A percentile compares a stretch with the other conserved stretches of the same genome.
Evolutionary conservation across 2,888 invertebrate species (phyloP).

Genomic region (Sinohyriopsis cumingii): DNA sequence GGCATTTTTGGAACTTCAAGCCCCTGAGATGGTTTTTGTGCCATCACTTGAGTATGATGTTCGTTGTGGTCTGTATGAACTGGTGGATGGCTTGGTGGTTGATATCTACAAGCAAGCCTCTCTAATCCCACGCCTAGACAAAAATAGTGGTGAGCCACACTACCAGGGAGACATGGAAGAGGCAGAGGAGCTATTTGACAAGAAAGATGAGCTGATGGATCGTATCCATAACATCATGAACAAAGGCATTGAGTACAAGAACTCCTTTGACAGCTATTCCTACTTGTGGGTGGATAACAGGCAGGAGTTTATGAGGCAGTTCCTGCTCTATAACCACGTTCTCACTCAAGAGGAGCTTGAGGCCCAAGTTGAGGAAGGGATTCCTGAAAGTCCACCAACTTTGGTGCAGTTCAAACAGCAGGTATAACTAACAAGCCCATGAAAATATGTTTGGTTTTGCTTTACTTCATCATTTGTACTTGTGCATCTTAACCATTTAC

Average conservation of each 20-base stretch:
- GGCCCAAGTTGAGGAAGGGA: constrained; percentile 82
- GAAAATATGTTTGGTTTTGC: not conserved
- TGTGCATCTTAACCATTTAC: too few species aligned
- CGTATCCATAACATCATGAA: constrained; percentile 78
- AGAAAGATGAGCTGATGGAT: constrained; percentile 86
- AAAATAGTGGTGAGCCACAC: constrained; percentile 68
- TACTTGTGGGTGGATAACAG: constrained; percentile 92
- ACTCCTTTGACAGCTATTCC: constrained; percentile 78
- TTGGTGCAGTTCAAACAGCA: constrained; percentile 94
- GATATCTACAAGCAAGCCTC: constrained; percentile 88
- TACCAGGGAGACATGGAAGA: constrained; percentile 80
- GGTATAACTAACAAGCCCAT: constrained; percentile 65
- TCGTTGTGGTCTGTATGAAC: constrained; percentile 83
- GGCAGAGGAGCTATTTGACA: constrained; percentile 85
- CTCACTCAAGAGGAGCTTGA: constrained; percentile 89
- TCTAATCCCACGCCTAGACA: constrained; percentile 81
- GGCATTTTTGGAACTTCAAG: constrained; percentile 82
- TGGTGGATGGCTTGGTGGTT: constrained; percentile 83
- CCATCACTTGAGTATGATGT: constrained; percentile 85
- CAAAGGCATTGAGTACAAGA: constrained; percentile 71
- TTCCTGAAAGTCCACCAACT: constrained; percentile 83
- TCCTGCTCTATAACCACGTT: constrained; percentile 86
- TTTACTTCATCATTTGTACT: too few species aligned
- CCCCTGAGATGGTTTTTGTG: constrained; percentile 86
- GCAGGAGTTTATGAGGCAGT: constrained; percentile 88